Base-by-base conservation (phyloP, 2,888 invertebrate genomes). In the Phytoseiulus persimilis region DNA sequence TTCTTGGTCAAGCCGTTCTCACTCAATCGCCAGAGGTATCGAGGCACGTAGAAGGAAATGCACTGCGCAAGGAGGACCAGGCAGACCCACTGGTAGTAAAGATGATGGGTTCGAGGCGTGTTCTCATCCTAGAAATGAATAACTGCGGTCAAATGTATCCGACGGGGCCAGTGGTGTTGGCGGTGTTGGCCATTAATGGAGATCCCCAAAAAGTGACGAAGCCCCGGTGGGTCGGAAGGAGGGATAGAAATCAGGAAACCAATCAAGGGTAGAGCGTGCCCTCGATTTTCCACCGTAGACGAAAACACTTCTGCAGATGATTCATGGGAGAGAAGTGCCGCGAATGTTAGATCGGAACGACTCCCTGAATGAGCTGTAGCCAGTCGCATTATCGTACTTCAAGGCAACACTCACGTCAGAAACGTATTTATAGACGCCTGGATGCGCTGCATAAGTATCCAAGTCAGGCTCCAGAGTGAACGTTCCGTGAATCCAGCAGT, bases 1-100 rank as follows among this genome's bases (percentile, higher is more conserved):
- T 33, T 87, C 31, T 33, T 32, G 31, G 87, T 87, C 32, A 33
- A 33, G n/a, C 87, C 87, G 32, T 87, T 87, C 32, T 87, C 87
- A 6, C 39, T 45, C n/a, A 32, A 32, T 32, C 87, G 32, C 33
- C 87, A 87, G 32, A 87, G 45, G 18, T 87, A 33, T 87, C 87
- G 87, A 6, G 87, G 32, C 32, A 87, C 45, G 45, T 87, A 32
- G 45, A 87, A 87, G 28, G 87, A 87, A 14, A 31, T 87, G 39
- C 39, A 33, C 32, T 87, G 87, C 18, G 33, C 87, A 0, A 87
- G n/a, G n/a, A 87, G 33, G 5, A 32, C 87, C 23, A 87, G 32
- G 18, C 87, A 87, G 33, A 87, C 33, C 87, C 87, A 32, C 32
- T 87, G 33, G 23, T 83, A 83, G 33, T 83, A 83, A 2, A 31